Percentiles rank a stretch among this genome's conserved stretches.
Conservation (phyloP, 2,113 vertebrate species). For the Lycocorax pyrrhopterus region DNA sequence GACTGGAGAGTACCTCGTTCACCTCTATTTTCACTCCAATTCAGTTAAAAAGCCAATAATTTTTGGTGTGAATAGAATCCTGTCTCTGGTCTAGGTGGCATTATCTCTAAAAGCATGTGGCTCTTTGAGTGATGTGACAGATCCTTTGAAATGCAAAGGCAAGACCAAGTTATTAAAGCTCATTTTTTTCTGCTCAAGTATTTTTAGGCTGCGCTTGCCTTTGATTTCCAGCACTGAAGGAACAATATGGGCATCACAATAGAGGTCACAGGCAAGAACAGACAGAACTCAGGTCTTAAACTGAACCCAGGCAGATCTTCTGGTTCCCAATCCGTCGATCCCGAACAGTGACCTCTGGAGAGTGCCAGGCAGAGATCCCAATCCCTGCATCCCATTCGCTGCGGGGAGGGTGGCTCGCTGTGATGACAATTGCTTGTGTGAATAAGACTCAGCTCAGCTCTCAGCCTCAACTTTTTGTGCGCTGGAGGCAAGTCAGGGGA, state of each 20-base stretch:
- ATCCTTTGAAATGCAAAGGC: conserved; percentile 35
- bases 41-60: background rate
- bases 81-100: background rate
- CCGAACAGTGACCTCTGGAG: background rate
- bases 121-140: background rate
- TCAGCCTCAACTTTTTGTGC: background rate
- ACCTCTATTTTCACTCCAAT: background rate
- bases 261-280: conserved; percentile 1
- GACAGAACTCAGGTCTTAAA: background rate
- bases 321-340: background rate
- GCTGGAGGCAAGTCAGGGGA: background rate
- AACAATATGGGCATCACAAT: background rate
- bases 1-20: background rate
- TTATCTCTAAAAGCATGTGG: background rate
- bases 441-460: background rate
- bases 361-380: background rate
- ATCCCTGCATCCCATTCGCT: background rate
- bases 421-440: background rate
- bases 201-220: background rate
- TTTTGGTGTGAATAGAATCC: background rate
- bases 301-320: background rate
- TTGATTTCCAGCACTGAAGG: background rate
- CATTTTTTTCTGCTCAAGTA: background rate
- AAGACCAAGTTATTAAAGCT: conserved; percentile 6
- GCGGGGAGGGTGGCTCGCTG: background rate